Evolutionary conservation across 2,888 invertebrate genomes (phyloP), one percentile per base, ranked within the genome.

Genomic region (Thysanoteuthis rhombus): DNA sequence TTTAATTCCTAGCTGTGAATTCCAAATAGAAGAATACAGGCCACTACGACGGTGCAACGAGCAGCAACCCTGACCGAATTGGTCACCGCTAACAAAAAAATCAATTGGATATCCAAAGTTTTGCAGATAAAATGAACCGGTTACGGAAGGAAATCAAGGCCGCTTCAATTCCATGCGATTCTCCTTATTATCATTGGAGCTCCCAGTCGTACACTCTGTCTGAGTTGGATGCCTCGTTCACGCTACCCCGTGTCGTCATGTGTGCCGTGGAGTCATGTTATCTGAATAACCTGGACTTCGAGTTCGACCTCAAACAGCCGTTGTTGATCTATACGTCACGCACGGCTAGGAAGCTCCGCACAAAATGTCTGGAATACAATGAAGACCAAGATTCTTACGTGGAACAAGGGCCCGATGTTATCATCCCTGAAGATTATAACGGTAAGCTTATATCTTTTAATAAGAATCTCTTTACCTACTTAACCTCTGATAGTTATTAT

Each of bases 401-500:
- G 42, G 94, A 95, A 93, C 94, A 95, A 36, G 95, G 95, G 0
- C 95, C 95, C 1, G 94, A 95, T 28, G 91, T 95, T 42, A 95
- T 95, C n/a, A 95, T 95, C 28, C 95, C 95, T 40, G 94, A 94
- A 90, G 95, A 95, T 89, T 95, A 95, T 93, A 94, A 94, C 58
- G 95, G 95, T 95, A 93, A 94, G 94, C 3, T 75, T 40, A 1
- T 75, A n/a, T n/a, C 16, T 75, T 32, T 75, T 32, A 12, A 5
- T 58, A 28, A 32, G 28, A 58, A 58, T 32, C n/a, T n/a, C n/a
- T n/a, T n/a, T n/a, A n/a, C n/a, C n/a, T n/a, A n/a, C n/a, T n/a
- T n/a, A n/a, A n/a, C n/a, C n/a, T n/a, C n/a, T n/a, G n/a, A n/a
- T n/a, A n/a, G n/a, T n/a, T n/a, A n/a, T n/a, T n/a, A n/a, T n/a